Conservation (phyloP, 2,113 vertebrate genomes). For the Phoxinus phoxinus region DNA sequence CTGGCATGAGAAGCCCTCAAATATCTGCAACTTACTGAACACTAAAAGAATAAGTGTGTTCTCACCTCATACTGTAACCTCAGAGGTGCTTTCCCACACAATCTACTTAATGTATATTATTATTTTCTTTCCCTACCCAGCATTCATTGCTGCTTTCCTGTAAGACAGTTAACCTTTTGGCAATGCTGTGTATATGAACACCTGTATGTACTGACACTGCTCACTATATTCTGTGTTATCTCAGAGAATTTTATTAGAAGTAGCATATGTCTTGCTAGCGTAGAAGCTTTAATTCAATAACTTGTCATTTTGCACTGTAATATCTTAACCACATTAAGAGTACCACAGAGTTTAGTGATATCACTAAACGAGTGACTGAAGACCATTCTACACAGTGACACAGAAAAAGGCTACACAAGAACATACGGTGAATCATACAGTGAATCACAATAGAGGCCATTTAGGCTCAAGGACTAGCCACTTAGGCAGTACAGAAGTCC, state of each 20-base stretch:
- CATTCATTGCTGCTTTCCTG: conserved; percentile 50
- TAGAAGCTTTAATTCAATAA: conserved; percentile 42
- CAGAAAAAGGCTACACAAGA: neutral
- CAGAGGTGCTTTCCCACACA: conserved; percentile 39
- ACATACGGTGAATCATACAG: neutral
- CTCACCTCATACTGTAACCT: conserved; percentile 47
- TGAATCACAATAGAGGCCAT: neutral
- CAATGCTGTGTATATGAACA: conserved; percentile 52
- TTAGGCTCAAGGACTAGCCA: neutral
- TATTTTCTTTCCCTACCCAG: conserved; percentile 34
- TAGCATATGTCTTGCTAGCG: conserved; percentile 48
- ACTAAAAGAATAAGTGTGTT: conserved; percentile 14
- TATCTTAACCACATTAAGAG: conserved; percentile 34
- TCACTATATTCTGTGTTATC: conserved; percentile 42
- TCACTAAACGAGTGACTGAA: neutral
- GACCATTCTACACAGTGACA: conserved; percentile 7
- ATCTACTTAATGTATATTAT: conserved; percentile 23
- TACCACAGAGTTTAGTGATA: conserved; percentile 13
- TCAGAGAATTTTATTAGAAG: conserved; percentile 46
- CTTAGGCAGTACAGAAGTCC: neutral
- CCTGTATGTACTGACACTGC: conserved; percentile 45
- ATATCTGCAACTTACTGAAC: neutral
- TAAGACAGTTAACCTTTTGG: conserved; percentile 35
- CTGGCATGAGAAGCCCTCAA: neutral
- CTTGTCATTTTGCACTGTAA: conserved; percentile 49